Conservation (phyloP, 1,140 invertebrate species). For the Tetramorium alpestre region DNA sequence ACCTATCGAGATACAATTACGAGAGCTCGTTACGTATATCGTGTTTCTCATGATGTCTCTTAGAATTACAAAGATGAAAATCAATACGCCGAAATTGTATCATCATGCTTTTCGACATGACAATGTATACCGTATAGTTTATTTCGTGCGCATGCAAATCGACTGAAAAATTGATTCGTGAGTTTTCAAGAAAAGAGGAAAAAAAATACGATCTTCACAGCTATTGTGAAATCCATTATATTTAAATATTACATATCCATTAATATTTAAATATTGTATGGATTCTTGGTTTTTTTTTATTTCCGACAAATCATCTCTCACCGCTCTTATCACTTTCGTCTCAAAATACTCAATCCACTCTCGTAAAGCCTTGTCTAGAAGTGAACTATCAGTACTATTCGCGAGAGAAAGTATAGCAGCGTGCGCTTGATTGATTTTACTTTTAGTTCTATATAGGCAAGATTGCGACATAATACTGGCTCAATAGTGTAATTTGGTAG, state of each 20-base stretch:
- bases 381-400: constrained; percentile 22
- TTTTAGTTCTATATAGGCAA: constrained; percentile 36
- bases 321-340: constrained; percentile 30
- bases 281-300: background rate
- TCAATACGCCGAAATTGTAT: constrained; percentile 14
- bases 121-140: constrained; percentile 58
- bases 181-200: background rate
- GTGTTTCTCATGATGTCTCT: constrained; percentile 9
- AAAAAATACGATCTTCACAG: constrained; percentile 50
- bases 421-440: constrained; percentile 38
- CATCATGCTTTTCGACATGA: constrained; percentile 22
- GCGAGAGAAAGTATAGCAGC: constrained; percentile 36
- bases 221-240: constrained; percentile 37
- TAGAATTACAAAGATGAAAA: constrained; percentile 31
- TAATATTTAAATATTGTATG: constrained; percentile 40
- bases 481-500: constrained; percentile 63
- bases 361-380: constrained; percentile 38
- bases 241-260: constrained; percentile 17
- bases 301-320: constrained; percentile 17
- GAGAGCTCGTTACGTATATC: constrained; percentile 5
- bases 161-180: constrained; percentile 29
- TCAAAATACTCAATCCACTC: constrained; percentile 45
- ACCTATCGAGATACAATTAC: constrained; percentile 16
- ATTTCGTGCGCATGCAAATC: constrained; percentile 62
- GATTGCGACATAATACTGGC: constrained; percentile 56